Conservation (phyloP, 2,113 vertebrate genomes). For the Mystacornis crossleyi region DNA sequence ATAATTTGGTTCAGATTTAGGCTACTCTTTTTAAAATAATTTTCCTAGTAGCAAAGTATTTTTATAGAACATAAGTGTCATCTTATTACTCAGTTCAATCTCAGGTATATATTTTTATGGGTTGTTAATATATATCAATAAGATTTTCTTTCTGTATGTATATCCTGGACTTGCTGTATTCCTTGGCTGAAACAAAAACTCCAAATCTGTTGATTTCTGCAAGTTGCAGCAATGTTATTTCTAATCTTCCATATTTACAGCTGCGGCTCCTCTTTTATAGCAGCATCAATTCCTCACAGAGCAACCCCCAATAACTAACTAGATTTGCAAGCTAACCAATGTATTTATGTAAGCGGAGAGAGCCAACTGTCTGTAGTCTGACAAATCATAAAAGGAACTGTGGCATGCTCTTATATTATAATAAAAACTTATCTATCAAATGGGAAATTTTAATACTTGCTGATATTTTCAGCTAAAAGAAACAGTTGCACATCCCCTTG, state of each 20-base stretch:
- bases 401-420: neutral
- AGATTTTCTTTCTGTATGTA: constrained; percentile 35
- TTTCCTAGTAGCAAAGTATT: constrained; percentile 47
- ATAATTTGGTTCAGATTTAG: constrained; percentile 44
- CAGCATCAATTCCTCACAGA: constrained; percentile 1
- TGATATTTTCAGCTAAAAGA: neutral
- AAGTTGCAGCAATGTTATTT: constrained; percentile 46
- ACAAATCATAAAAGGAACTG: neutral
- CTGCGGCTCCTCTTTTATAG: constrained; percentile 25
- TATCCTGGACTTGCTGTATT: constrained; percentile 47
- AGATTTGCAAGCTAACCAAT: constrained; percentile 20
- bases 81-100: constrained; percentile 48
- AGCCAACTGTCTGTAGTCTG: neutral
- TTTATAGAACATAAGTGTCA: constrained; percentile 61
- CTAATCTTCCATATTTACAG: constrained; percentile 20
- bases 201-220: constrained; percentile 45
- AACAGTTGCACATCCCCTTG: neutral
- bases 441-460: neutral
- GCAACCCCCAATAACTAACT: constrained; percentile 16
- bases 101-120: constrained; percentile 56
- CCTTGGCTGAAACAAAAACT: constrained; percentile 50
- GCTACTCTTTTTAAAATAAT: constrained; percentile 54
- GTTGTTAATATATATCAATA: constrained; percentile 18
- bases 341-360: neutral
- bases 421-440: neutral